Percentiles rank a stretch among this genome's conserved stretches.
phyloP scores from a whole-genome alignment of 2,888 invertebrate species.

The Catocala sponsa region DNA sequence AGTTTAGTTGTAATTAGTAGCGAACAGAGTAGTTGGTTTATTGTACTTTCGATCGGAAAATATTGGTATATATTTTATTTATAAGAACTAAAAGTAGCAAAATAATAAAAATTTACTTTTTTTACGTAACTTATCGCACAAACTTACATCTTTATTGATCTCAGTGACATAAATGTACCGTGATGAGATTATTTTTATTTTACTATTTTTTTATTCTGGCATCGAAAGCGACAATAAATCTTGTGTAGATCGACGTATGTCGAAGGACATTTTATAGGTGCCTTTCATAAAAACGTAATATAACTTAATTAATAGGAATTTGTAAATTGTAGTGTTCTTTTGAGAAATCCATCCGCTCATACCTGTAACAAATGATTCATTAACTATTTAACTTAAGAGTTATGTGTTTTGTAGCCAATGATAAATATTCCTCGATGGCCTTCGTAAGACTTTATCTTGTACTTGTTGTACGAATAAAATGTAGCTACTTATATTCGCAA shows the following conservation, averaged over 20 bases:
- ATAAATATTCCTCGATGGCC: conserved; percentile 2
- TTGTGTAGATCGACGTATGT: conserved; percentile 74
- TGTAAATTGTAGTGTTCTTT: conserved; percentile 81
- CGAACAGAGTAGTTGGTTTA: conserved; percentile 64
- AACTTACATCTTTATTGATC: conserved; percentile 48
- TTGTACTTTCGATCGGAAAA: conserved; percentile 57
- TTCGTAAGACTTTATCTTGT: too few species aligned
- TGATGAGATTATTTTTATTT: conserved; percentile 41
- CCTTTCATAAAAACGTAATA: conserved; percentile 81
- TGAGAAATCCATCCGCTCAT: conserved; percentile 82
- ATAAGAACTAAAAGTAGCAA: conserved; percentile 33
- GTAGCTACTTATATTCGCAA: too few species aligned
- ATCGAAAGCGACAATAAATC: conserved; percentile 73
- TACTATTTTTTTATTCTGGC: conserved; percentile 45
- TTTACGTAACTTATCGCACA: conserved; percentile 40
- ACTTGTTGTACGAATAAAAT: too few species aligned
- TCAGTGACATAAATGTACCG: conserved; percentile 47
- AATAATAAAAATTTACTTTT: conserved; percentile 28
- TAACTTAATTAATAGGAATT: conserved; percentile 72
- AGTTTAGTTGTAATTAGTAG: conserved; percentile 83
- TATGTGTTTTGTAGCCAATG: conserved; percentile 56
- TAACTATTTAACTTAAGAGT: conserved; percentile 55
- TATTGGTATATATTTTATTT: conserved; percentile 41
- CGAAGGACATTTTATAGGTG: conserved; percentile 85
- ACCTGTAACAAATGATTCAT: conserved; percentile 61